Conservation (phyloP, 2,113 vertebrate species). For the Hirundichthys speculiger region DNA sequence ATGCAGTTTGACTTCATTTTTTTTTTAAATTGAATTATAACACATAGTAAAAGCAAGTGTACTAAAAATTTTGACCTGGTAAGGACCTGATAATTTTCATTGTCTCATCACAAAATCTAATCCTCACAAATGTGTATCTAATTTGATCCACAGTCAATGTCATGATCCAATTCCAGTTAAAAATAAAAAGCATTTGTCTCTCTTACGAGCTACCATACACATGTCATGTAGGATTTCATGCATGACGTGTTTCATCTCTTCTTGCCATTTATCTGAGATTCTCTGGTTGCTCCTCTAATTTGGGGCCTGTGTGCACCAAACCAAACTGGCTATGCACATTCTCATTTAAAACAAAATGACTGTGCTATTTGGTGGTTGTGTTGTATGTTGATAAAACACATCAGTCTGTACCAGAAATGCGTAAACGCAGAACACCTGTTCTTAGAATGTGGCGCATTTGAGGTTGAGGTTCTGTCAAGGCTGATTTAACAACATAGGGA, state of each 20-base stretch:
- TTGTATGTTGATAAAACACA: neutral
- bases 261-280: neutral
- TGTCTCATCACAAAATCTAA: too few relatives aligned
- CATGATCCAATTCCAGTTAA: neutral
- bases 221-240: neutral
- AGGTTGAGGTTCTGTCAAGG: neutral
- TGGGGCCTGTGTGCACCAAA: neutral
- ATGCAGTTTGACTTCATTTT: too few relatives aligned
- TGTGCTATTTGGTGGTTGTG: neutral
- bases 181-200: neutral
- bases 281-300: neutral
- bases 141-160: neutral
- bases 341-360: neutral
- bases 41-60: too few relatives aligned
- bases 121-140: too few relatives aligned
- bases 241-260: neutral
- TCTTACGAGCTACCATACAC: neutral
- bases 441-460: neutral
- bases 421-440: slow-evolving; percentile 12
- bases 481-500: neutral
- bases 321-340: neutral
- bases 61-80: too few relatives aligned
- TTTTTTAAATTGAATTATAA: too few relatives aligned
- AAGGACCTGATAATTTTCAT: too few relatives aligned
- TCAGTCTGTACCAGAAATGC: neutral